Evolutionary conservation across 2,888 invertebrate genomes (phyloP), one percentile per base, ranked within the genome.

Genomic region (Augiades crinisus): DNA sequence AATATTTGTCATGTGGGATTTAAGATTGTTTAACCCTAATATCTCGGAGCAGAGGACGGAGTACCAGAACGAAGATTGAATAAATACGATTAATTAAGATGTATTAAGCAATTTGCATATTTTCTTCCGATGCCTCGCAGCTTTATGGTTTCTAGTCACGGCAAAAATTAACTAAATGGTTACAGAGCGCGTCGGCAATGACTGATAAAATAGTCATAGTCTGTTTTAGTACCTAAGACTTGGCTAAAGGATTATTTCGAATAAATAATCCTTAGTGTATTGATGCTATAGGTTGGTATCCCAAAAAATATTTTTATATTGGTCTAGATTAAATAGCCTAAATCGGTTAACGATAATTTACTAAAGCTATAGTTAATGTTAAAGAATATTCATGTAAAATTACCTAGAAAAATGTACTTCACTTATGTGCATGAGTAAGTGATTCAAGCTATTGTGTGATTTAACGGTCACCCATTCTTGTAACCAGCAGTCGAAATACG

Each of bases 401-500:
- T 41, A 43, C 41, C 30, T 40, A 27, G 41, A 43, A 30, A 40
- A 10, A 16, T 40, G 40, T n/a, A 40, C 24, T 24, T 27, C n/a
- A 27, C 8, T 24, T 40, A 24, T 14, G 14, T 47, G 40, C 40
- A 16, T 30, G 31, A 38, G 24, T 31, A 49, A 49, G 33, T 49
- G 40, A 49, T 21, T 47, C 40, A 49, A 33, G 16, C 47, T 14
- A 49, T 47, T 24, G 37, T 31, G 22, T 21, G 47, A 47, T 27
- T 41, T 49, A 49, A 49, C 49, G 33, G 49, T 49, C 41, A 34
- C 19, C 24, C 30, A 31, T 19, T 36, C 19, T 34, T 14, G 19
- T 34, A 27, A 33, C 34, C 13, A 43, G 34, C 10, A 43, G 12
- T 43, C 49, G 34, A 50, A 50, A 50, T 16, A 22, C 34, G 49